These are phyloP conservation scores for Drosophila paranaensis DNA, from an alignment of 2,888 invertebrate genomes.

Conservation along the genomic window DNA sequence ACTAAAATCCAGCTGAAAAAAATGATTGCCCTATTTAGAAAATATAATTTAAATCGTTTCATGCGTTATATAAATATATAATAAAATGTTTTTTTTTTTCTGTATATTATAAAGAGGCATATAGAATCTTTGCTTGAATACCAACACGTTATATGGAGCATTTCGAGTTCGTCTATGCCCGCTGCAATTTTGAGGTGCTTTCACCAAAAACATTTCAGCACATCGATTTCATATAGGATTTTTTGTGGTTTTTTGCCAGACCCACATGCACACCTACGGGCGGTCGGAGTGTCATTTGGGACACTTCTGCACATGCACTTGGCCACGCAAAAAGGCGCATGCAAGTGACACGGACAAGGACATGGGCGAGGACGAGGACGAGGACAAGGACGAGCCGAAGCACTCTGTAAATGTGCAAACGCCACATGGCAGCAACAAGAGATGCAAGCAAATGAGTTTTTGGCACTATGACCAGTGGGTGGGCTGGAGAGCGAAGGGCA, in stretches of 20 bases:
- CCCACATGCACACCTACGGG: conserved; percentile 8
- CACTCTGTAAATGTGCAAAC: conserved; percentile 62
- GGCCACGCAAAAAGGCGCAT: conserved; percentile 78
- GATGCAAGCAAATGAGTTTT: conserved; percentile 37
- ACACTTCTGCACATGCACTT: conserved; percentile 76
- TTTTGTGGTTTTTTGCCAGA: conserved; percentile 60
- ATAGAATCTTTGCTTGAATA: too few relatives aligned
- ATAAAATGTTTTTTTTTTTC: too few relatives aligned
- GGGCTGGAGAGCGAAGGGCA: background rate
- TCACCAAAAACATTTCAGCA: conserved; percentile 38
- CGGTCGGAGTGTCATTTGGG: conserved; percentile 66
- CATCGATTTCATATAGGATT: conserved; percentile 60
- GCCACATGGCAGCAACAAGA: conserved; percentile 29
- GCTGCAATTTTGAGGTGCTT: conserved; percentile 7
- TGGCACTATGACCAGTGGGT: conserved; percentile 15
- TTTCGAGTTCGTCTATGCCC: background rate
- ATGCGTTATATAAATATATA: too few relatives aligned
- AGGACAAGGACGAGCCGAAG: conserved; percentile 8
- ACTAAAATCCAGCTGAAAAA: too few relatives aligned
- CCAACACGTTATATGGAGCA: conserved; percentile 14
- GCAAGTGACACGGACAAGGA: conserved; percentile 66
- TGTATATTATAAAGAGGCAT: too few relatives aligned
- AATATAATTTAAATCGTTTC: too few relatives aligned
- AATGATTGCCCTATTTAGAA: too few relatives aligned
- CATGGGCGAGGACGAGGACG: conserved; percentile 5